phyloP scores from a whole-genome alignment of 2,113 vertebrate species.

The Cnemophilus loriae region DNA sequence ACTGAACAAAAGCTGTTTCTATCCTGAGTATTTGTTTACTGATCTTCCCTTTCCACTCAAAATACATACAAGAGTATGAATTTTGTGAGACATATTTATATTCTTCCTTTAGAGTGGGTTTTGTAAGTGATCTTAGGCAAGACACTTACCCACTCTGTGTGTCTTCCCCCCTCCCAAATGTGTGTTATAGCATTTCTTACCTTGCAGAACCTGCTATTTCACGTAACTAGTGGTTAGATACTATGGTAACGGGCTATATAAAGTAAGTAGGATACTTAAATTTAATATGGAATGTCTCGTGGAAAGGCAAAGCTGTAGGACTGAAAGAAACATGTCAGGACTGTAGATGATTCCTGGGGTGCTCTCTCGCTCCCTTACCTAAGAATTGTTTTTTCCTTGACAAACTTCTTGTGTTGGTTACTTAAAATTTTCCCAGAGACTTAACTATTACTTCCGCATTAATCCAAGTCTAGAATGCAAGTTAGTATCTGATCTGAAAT shows the following conservation, averaged over 20 bases:
- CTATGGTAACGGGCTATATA: neutral
- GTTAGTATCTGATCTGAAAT: neutral
- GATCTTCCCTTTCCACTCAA: neutral
- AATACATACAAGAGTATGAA: neutral
- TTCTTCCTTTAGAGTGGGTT: neutral
- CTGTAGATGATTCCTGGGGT: neutral
- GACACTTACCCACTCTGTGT: neutral
- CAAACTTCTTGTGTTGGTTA: neutral
- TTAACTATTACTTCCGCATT: neutral
- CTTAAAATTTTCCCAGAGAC: neutral
- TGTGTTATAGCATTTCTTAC: neutral
- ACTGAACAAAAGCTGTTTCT: neutral
- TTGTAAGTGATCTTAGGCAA: neutral
- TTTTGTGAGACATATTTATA: neutral
- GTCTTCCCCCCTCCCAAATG: neutral
- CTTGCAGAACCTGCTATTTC: neutral
- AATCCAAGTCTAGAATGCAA: neutral
- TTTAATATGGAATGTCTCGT: neutral
- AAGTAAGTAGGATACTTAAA: conserved; percentile 18
- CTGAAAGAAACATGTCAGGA: neutral
- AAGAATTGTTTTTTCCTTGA: neutral
- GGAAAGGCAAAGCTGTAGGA: neutral
- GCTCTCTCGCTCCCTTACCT: neutral
- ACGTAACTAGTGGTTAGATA: neutral
- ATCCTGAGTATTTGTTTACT: neutral